A percentile compares a stretch with the other conserved stretches of the same genome.
phyloP scores from a whole-genome alignment of 2,888 invertebrate species.

The Cerastis leucographa region DNA sequence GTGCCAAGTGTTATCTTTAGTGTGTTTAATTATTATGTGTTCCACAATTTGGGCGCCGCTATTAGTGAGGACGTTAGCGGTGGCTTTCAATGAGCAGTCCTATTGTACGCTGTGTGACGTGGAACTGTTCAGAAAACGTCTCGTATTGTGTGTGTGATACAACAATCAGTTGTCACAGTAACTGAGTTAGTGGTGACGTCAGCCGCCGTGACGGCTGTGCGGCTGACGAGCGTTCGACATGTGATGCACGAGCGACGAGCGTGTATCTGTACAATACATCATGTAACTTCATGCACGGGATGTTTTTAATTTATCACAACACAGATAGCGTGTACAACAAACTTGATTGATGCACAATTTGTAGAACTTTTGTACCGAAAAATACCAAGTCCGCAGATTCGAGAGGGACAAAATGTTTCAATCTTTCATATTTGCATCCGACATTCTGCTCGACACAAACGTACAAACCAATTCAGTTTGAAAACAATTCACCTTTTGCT shows the following conservation, averaged over 20 bases:
- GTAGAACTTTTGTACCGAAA: neutral
- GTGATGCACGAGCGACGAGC: too few species aligned
- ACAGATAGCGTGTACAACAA: neutral
- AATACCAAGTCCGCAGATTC: neutral
- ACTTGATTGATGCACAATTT: neutral
- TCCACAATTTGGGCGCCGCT: constrained; percentile 19
- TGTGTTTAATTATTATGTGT: constrained; percentile 45
- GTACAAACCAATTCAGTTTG: neutral
- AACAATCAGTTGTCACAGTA: neutral
- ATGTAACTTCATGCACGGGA: neutral
- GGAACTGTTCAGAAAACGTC: neutral
- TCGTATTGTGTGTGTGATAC: neutral
- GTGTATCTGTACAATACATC: constrained; percentile 6
- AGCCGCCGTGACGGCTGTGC: neutral
- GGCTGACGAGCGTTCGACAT: neutral
- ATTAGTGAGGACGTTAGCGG: neutral
- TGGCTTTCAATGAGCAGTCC: neutral
- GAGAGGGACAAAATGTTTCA: neutral
- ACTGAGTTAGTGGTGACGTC: neutral
- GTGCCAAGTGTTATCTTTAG: constrained; percentile 47
- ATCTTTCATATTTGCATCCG: neutral
- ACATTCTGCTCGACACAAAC: neutral
- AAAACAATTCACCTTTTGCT: constrained; percentile 20
- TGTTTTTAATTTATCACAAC: constrained; percentile 14
- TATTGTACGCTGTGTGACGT: neutral